Evolutionary conservation across 2,888 invertebrate genomes (phyloP), one percentile per base, ranked within the genome.

Genomic region (Drosophila testacea): DNA sequence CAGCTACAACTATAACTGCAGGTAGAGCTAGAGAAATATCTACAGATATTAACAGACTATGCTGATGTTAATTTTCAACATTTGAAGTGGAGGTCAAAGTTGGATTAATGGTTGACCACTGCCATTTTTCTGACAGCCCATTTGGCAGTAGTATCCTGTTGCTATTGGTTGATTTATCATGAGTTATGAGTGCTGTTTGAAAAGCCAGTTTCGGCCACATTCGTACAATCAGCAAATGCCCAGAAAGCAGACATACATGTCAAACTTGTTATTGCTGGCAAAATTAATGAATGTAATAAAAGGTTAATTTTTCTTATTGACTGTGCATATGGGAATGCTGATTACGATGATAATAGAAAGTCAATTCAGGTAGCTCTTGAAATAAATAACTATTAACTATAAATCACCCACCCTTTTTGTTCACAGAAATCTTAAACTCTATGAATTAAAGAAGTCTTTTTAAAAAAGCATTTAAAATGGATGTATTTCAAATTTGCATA

Each of bases 11-110:
- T n/a, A 39, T 16, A 16, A 13, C 44, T 32, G 4, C 28, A n/a
- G 9, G 51, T n/a, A 39, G 16, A 16, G 22, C 16, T 38, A 32
- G 41, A 56, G 38, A 32, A 7, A 32, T 1, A 32, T 9, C 27
- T 27, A 11, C 44, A 22, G 22, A 4, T 11, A 50, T 36, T 22
- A 36, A 50, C 6, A 22, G 34, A 10, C 51, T 56, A 16, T 32
- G 10, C 32, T 63, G 42, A 27, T 67, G 70, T 59, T 44, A 30
- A 34, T 42, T 67, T 60, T n/a, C 7, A 36, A 38, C 36, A 39
- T 44, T 41, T 48, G 32, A 28, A 44, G 28, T 41, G 41, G 38
- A 66, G 48, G 32, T 71, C 39, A 42, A 56, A 48, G 51, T 47
- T 56, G 56, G 28, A 57, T 57, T 41, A 61, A 38, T 38, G 48